Conservation (phyloP, 2,888 invertebrate species). For the Ptilodon capucinus region DNA sequence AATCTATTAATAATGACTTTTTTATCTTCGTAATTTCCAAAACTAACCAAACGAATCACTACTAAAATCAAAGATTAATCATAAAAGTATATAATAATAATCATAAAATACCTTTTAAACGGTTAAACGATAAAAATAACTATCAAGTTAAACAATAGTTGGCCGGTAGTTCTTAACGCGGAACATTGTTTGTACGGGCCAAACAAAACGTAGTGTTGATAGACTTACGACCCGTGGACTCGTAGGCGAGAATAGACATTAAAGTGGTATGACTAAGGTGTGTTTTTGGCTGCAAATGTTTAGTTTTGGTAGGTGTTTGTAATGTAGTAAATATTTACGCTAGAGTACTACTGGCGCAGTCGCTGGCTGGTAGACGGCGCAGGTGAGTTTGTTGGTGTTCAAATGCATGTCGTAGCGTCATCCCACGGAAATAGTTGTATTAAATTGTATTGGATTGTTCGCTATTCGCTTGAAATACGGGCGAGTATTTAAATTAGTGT, state of each 20-base stretch:
- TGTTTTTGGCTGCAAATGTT: conserved; percentile 26
- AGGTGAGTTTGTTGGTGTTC: conserved; percentile 36
- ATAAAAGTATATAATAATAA: conserved; percentile 36
- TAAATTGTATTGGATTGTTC: neutral
- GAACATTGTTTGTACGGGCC: conserved; percentile 43
- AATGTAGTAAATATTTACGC: conserved; percentile 50
- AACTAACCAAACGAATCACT: neutral
- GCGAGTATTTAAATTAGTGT: too few relatives aligned
- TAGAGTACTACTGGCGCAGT: conserved; percentile 28
- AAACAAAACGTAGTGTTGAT: conserved; percentile 37
- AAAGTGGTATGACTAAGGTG: conserved; percentile 12
- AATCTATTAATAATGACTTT: neutral
- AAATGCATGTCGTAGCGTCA: neutral
- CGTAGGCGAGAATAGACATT: conserved; percentile 23
- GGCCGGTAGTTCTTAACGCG: conserved; percentile 42
- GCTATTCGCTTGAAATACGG: neutral
- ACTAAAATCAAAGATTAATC: conserved; percentile 3
- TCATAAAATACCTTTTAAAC: conserved; percentile 39
- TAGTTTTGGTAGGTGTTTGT: conserved; percentile 43
- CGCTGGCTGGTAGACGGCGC: conserved; percentile 21
- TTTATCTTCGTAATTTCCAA: neutral
- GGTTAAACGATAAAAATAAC: conserved; percentile 54
- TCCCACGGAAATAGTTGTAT: neutral
- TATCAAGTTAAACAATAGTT: conserved; percentile 55
- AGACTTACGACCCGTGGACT: conserved; percentile 33